These are phyloP conservation scores for Microcebus lehilahytsara DNA, from an alignment of 2,113 vertebrate genomes.

Conservation along the genomic window DNA sequence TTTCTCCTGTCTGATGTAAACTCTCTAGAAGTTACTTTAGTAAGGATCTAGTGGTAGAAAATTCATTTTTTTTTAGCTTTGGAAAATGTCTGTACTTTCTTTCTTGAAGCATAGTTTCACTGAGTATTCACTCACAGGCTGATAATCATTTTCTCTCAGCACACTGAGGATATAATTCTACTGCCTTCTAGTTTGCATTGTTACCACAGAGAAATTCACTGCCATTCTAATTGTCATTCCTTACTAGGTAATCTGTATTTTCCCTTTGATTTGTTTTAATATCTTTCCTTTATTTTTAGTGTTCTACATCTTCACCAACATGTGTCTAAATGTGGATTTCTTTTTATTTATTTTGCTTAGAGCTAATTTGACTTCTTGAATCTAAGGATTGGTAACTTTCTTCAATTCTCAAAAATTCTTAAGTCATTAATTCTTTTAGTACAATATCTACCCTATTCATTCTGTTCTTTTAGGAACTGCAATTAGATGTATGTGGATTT, in stretches of 20 bases:
- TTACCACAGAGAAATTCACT: neutral
- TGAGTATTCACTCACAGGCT: neutral
- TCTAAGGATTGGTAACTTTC: neutral
- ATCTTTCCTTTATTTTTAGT: neutral
- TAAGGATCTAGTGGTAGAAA: neutral
- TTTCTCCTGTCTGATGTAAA: neutral
- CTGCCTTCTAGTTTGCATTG: neutral
- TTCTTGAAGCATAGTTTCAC: neutral
- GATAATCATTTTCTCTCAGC: neutral
- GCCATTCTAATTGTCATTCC: neutral
- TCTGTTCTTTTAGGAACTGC: neutral
- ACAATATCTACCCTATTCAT: neutral
- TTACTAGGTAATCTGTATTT: neutral
- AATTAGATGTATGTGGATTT: neutral
- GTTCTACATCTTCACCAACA: neutral
- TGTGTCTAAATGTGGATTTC: neutral
- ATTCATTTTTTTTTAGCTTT: neutral
- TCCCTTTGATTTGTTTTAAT: neutral
- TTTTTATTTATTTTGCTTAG: neutral
- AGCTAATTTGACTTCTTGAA: neutral
- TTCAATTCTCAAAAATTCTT: neutral
- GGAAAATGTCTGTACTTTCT: neutral
- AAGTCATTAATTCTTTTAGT: neutral
- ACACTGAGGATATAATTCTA: neutral
- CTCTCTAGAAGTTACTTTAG: neutral